These are phyloP conservation scores for Apodemia zela DNA, from an alignment of 2,888 invertebrate genomes.

Conservation along the genomic window DNA sequence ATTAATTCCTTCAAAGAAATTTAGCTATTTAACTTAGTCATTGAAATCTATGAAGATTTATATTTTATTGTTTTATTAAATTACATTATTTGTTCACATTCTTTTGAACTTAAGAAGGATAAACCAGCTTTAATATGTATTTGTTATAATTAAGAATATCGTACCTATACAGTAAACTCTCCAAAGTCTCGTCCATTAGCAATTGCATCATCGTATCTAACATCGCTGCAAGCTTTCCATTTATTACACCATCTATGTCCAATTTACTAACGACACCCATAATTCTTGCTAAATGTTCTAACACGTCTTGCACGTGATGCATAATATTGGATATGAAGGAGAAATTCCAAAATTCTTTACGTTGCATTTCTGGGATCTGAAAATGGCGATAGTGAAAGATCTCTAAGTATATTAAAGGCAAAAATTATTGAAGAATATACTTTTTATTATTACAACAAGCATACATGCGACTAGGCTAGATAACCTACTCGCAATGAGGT, in stretches of 20 bases:
- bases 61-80: too few species aligned
- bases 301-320: constrained; percentile 50
- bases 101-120: too few species aligned
- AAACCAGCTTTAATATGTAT: too few species aligned
- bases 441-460: too few species aligned
- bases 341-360: constrained; percentile 69
- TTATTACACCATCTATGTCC: constrained; percentile 49
- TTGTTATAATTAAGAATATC: background rate
- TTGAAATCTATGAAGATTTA: too few species aligned
- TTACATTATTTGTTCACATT: too few species aligned
- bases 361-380: constrained; percentile 59
- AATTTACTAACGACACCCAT: constrained; percentile 64
- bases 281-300: constrained; percentile 62
- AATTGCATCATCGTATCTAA: constrained; percentile 65
- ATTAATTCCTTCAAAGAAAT: too few species aligned
- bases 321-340: constrained; percentile 68
- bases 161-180: constrained; percentile 68
- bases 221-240: constrained; percentile 55
- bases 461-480: too few species aligned
- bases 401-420: background rate
- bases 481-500: too few species aligned
- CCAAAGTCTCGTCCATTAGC: constrained; percentile 65
- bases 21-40: too few species aligned
- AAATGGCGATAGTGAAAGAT: background rate
- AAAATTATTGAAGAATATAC: too few species aligned